A percentile compares a stretch with the other conserved stretches of the same genome.
Conservation (phyloP, 1,140 invertebrate species). For the Latrodectus geometricus region DNA sequence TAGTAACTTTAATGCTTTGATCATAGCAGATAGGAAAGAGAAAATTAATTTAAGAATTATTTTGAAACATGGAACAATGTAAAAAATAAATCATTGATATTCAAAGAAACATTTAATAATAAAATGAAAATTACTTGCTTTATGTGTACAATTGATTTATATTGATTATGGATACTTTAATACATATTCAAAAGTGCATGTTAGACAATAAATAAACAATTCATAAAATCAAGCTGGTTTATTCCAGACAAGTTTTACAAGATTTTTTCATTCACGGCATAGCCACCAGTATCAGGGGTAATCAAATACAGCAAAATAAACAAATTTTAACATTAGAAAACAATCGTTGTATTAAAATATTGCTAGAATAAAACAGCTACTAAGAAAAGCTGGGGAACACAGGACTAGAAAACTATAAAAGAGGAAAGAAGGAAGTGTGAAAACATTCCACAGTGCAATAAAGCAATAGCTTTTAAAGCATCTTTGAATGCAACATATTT, state of each 20-base stretch:
- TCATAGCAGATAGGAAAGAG: too few species aligned
- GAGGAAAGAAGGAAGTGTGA: slow-evolving; percentile 20
- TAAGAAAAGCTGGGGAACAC: slow-evolving; percentile 49
- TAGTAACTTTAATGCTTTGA: too few species aligned
- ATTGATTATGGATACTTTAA: too few species aligned
- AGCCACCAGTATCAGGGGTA: slow-evolving; percentile 55
- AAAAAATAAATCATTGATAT: too few species aligned
- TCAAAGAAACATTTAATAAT: too few species aligned
- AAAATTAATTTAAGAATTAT: too few species aligned
- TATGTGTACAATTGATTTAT: too few species aligned
- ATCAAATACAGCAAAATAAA: slow-evolving; percentile 58
- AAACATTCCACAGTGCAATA: slow-evolving; percentile 58
- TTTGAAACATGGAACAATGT: too few species aligned
- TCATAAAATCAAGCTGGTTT: slow-evolving; percentile 60
- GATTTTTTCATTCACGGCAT: slow-evolving; percentile 52
- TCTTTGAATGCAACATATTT: slow-evolving; percentile 14
- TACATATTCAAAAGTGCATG: too few species aligned
- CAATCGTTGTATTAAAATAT: slow-evolving; percentile 43
- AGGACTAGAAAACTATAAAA: slow-evolving; percentile 58
- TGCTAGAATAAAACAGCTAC: slow-evolving; percentile 58
- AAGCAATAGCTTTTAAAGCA: slow-evolving; percentile 17
- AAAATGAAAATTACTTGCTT: too few species aligned
- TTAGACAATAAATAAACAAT: background rate
- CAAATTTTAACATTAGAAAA: slow-evolving; percentile 55
- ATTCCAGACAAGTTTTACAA: slow-evolving; percentile 61